Evolutionary conservation across 1,140 invertebrate species (phyloP), one percentile per base, ranked within the genome.

Genomic region (Zaprionus camerounensis): DNA sequence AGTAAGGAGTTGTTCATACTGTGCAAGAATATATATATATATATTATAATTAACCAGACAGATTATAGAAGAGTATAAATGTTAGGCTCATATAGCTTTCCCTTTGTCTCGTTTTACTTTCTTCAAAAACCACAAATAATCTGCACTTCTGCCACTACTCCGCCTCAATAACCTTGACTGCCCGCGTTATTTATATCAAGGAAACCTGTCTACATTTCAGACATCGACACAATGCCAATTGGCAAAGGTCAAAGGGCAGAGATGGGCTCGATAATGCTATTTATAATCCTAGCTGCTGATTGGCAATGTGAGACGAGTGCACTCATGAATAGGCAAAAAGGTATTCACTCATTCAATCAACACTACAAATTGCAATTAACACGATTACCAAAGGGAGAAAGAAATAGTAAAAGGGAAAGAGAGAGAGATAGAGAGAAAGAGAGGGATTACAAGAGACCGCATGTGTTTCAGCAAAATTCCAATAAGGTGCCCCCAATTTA

Each of bases 201-300:
- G 46, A 20, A 13, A 51, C 11, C 20, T 51, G 9, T 51, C 20
- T 51, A 13, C 20, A 49, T 49, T 49, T 49, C 17, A 51, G 22
- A 24, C 46, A 22, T 5, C 46, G 20, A 51, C 41, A 46, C 46
- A 64, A 64, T 64, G 61, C 17, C 61, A 64, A 51, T 64, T 64
- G 61, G 26, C 22, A 56, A 44, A 41, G 17, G 49, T 17, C 12
- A 67, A 67, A 67, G 38, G 41, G 5, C 55, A 67, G 55, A 58
- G 13, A 15, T 51, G 20, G 41, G 41, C 46, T 51, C 46, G 46
- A 51, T 51, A 51, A 24, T 51, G 9, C 46, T 51, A 51, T 24
- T 13, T 51, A 51, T 24, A 51, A 51, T 51, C 20, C 17, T 17
- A 9, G 11, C 20, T 51, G 20, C 17, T 64, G 56, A 71, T 65